Base-by-base conservation (phyloP, 2,797 vertebrate species). In the Hipposideros larvatus region DNA sequence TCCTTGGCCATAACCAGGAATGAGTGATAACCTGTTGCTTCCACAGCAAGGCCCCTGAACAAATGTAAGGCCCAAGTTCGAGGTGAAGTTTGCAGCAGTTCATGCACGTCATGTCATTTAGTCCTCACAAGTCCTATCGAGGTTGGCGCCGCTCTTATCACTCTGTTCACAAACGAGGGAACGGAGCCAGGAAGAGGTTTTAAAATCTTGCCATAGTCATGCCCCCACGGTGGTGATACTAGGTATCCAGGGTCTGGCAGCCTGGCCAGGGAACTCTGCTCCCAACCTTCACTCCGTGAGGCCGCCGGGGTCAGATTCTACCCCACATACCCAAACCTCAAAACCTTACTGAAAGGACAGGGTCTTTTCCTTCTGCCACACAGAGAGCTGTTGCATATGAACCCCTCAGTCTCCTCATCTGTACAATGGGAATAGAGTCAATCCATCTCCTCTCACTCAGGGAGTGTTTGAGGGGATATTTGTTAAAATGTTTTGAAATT, bases 401-500 rank as follows among this genome's bases (percentile, higher is more conserved):
- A 90, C 0, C 28, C 55, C 19, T 66, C 34, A 11, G 61, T 70
- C 37, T 84, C 18, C 65, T 46, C 28, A 34, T 59, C 34, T 43
- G 4, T 63, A 51, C 4, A 11, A 41, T 1, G 41, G 46, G 43
- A 80, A 77, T 21, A 19, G 71, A 57, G 22, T 26, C 70, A 80
- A 19, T 2, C 11, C 10, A 24, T 83, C 65, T 43, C 9, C 5
- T 18, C 1, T 24, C 8, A 19, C 55, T 21, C 34, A 11, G 34
- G 19, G 37, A 71, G 46, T 61, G 93, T 90, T 28, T 37, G 11
- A 93, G 51, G 51, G 2, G 66, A 2, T 70, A 57, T 37, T 83
- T 82, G 5, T 43, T 15, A 90, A 86, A 91, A 82, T 73, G 13
- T 34, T 90, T 87, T 93, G 73, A 83, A 91, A 71, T 80, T 61